Percentiles rank a stretch among this genome's conserved stretches.
These are phyloP conservation scores for Leptinotarsa peninsularis DNA, from an alignment of 2,888 invertebrate genomes.

Conservation along the genomic window DNA sequence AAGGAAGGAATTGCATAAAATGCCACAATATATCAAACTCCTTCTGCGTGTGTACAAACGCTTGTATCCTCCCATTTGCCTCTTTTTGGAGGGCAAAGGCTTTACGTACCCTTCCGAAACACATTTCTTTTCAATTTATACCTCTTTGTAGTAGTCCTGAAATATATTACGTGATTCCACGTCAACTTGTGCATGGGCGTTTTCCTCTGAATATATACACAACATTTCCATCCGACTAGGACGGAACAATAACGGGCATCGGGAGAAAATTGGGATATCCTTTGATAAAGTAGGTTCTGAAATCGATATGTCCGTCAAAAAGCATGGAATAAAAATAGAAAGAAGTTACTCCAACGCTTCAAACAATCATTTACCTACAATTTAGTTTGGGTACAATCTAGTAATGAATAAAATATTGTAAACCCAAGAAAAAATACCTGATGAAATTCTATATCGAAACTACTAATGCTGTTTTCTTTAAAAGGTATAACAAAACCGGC, in stretches of 20 bases:
- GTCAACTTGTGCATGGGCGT: not conserved
- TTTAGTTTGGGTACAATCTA: too few relatives aligned
- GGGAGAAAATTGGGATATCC: too few relatives aligned
- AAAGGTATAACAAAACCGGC: too few relatives aligned
- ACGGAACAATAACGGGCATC: not conserved
- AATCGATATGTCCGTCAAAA: too few relatives aligned
- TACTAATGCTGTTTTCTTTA: too few relatives aligned
- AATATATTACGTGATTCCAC: not conserved
- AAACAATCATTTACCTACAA: too few relatives aligned
- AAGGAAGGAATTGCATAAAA: constrained; percentile 5
- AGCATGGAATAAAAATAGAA: too few relatives aligned
- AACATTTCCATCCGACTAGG: not conserved
- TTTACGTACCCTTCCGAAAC: constrained; percentile 4
- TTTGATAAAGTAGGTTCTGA: too few relatives aligned
- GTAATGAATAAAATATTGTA: too few relatives aligned
- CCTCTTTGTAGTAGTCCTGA: constrained; percentile 5
- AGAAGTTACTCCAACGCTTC: too few relatives aligned
- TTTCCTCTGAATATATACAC: not conserved
- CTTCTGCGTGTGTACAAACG: constrained; percentile 9
- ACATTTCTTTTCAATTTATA: constrained; percentile 10
- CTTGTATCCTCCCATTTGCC: constrained; percentile 1
- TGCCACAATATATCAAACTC: constrained; percentile 8
- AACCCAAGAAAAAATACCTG: too few relatives aligned
- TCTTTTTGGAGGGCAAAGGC: not conserved
- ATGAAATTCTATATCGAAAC: too few relatives aligned